Evolutionary conservation across 2,797 vertebrate genomes (phyloP).

Genomic region (Hafferia zeledoni): DNA sequence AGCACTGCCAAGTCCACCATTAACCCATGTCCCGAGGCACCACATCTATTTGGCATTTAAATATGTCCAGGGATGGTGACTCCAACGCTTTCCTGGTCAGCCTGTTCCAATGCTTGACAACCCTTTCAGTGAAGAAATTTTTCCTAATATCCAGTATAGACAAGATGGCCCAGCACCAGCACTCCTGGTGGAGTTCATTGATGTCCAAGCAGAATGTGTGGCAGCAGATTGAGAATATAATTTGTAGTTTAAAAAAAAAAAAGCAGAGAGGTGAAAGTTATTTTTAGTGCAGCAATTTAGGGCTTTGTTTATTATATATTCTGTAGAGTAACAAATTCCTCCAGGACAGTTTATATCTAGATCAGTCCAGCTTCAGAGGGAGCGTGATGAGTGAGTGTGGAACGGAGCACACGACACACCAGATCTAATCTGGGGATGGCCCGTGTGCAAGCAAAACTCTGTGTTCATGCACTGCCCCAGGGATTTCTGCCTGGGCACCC

Average conservation of each 20-base stretch:
- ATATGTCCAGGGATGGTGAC: background rate
- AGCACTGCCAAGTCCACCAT: background rate
- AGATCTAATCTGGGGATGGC: conserved; percentile 33
- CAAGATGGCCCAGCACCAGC: background rate
- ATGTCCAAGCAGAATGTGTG: background rate
- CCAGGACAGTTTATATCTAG: conserved; percentile 6
- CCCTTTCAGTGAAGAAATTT: background rate
- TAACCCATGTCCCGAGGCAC: background rate
- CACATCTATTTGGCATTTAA: background rate
- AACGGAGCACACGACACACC: background rate
- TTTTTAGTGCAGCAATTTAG: background rate
- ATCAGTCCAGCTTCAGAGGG: background rate
- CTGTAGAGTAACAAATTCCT: conserved; percentile 17
- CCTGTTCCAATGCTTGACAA: background rate
- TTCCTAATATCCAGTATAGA: background rate
- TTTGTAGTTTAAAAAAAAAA: background rate
- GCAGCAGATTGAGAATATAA: background rate
- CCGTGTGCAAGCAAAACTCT: conserved; percentile 5
- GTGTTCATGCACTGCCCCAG: background rate
- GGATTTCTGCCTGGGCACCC: conserved; percentile 48
- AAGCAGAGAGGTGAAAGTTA: background rate
- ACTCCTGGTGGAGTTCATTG: background rate
- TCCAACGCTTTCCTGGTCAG: background rate
- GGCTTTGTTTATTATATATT: conserved; percentile 1
- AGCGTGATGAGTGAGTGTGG: background rate